These are phyloP conservation scores for Philereme transversata DNA, from an alignment of 2,888 invertebrate species.

Conservation along the genomic window DNA sequence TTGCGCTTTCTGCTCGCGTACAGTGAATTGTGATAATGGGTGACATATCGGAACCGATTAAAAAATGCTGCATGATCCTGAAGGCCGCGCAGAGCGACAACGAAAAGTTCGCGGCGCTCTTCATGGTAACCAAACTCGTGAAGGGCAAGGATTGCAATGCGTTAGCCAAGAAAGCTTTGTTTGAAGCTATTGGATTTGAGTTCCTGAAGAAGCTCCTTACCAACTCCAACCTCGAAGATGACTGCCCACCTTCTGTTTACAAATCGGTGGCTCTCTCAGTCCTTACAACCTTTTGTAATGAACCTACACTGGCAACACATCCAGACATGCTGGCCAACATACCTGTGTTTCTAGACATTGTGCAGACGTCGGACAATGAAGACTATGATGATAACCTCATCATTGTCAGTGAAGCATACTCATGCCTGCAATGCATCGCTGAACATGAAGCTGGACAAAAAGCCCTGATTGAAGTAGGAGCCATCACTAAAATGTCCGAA, in stretches of 20 bases:
- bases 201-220: conserved; percentile 92
- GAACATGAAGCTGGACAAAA: conserved; percentile 90
- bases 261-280: conserved; percentile 95
- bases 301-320: conserved; percentile 91
- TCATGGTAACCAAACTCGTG: conserved; percentile 95
- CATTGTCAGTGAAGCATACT: conserved; percentile 93
- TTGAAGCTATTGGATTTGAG: conserved; percentile 95
- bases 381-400: conserved; percentile 94
- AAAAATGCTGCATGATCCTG: conserved; percentile 92
- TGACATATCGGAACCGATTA: conserved; percentile 90
- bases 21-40: conserved; percentile 76
- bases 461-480: conserved; percentile 90
- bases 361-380: conserved; percentile 92
- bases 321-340: conserved; percentile 93
- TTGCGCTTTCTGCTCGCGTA: conserved; percentile 72
- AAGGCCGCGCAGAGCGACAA: conserved; percentile 93
- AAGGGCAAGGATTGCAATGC: conserved; percentile 92
- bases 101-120: conserved; percentile 95
- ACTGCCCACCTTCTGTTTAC: conserved; percentile 94
- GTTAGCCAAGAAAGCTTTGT: conserved; percentile 90
- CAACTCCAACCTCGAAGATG: conserved; percentile 90
- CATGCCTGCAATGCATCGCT: conserved; percentile 92
- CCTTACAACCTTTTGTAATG: conserved; percentile 93
- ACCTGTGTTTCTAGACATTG: conserved; percentile 92
- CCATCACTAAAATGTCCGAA: conserved; percentile 92